Conservation (phyloP, 2,888 invertebrate species). For the Cremastobaeus sp. region DNA sequence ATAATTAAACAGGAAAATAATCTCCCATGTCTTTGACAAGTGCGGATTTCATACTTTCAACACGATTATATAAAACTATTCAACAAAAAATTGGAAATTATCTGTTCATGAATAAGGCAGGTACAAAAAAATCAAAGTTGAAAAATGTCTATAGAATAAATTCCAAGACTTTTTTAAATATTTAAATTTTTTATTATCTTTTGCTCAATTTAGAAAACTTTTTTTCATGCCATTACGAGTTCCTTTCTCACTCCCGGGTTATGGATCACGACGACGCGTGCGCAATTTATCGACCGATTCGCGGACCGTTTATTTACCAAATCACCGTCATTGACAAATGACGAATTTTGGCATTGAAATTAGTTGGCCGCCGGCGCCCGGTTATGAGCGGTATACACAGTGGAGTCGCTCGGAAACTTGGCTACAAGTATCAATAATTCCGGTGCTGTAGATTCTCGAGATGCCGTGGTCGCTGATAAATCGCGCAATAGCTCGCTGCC, state of each 20-base stretch:
- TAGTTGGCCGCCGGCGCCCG: slow-evolving; percentile 32
- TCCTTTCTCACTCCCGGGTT: too few relatives aligned
- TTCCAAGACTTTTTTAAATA: too few relatives aligned
- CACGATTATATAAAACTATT: too few relatives aligned
- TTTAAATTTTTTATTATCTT: slow-evolving; percentile 1
- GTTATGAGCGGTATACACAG: slow-evolving; percentile 45
- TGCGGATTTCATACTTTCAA: too few relatives aligned
- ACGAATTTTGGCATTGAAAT: slow-evolving; percentile 54
- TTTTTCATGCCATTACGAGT: too few relatives aligned
- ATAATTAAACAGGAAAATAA: slow-evolving; percentile 1
- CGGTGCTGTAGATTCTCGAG: slow-evolving; percentile 47
- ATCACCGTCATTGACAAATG: slow-evolving; percentile 41
- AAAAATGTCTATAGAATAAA: too few relatives aligned
- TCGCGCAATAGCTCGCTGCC: slow-evolving; percentile 45
- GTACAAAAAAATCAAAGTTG: too few relatives aligned
- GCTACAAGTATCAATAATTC: slow-evolving; percentile 61
- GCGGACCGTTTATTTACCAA: slow-evolving; percentile 28
- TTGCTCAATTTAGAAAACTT: slow-evolving; percentile 6
- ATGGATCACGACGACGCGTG: too few relatives aligned
- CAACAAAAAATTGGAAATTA: too few relatives aligned
- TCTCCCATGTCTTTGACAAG: too few relatives aligned
- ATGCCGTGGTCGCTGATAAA: slow-evolving; percentile 55
- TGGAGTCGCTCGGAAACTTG: slow-evolving; percentile 54
- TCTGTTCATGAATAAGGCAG: too few relatives aligned
- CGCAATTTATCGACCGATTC: slow-evolving; percentile 24